Percentiles rank a stretch among this genome's conserved stretches.
Conservation (phyloP, 2,113 vertebrate species). For the Leiothrix lutea region DNA sequence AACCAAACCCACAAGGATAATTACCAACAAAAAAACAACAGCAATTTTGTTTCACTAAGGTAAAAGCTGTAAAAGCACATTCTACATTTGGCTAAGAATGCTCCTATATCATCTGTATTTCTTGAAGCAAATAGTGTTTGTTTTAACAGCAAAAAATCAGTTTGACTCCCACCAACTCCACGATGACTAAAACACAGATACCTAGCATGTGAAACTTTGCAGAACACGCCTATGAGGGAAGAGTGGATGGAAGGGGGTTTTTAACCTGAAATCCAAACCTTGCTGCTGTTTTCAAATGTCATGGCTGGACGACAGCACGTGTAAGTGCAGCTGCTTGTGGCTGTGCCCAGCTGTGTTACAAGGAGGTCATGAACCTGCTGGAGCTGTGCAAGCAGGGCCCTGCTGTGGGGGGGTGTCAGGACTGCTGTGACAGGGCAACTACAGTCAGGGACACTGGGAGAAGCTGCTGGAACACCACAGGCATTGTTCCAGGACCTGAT, state of each 20-base stretch:
- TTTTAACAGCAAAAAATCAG: not conserved
- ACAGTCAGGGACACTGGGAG: not conserved
- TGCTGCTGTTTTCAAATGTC: not conserved
- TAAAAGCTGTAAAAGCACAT: not conserved
- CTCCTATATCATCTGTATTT: not conserved
- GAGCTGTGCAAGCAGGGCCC: not conserved
- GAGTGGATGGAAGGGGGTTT: not conserved
- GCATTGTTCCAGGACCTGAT: rapidly evolving
- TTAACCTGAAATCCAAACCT: not conserved
- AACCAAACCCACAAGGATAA: not conserved
- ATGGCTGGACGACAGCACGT: rapidly evolving
- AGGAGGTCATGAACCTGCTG: not conserved
- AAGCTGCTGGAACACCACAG: not conserved
- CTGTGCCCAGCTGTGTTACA: rapidly evolving
- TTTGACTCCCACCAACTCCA: not conserved
- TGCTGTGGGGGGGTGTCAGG: not conserved
- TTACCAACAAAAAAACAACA: not conserved
- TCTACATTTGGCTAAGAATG: not conserved
- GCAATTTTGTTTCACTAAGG: not conserved
- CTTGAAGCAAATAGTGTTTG: not conserved
- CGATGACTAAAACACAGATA: not conserved
- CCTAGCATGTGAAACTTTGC: not conserved
- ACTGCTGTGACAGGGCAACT: not conserved
- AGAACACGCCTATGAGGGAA: not conserved
- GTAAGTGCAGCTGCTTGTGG: not conserved